phyloP scores from a whole-genome alignment of 2,888 invertebrate species.

The Schizotus pectinicornis region DNA sequence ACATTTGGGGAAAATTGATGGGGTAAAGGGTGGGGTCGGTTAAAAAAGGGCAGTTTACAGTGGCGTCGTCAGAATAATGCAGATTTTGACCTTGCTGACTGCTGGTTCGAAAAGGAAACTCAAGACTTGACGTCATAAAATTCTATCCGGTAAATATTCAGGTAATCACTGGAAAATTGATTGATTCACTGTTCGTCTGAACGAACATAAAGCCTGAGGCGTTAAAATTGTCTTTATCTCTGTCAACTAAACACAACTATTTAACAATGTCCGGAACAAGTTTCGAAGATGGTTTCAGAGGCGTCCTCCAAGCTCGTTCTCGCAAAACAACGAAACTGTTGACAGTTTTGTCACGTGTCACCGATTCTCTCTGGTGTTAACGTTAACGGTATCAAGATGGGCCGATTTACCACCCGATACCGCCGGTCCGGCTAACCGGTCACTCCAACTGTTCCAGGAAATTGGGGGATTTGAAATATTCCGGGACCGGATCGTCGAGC shows the following conservation, averaged over 20 bases:
- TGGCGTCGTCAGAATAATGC: constrained; percentile 51
- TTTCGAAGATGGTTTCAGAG: constrained; percentile 47
- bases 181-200: constrained; percentile 56
- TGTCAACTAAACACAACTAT: constrained; percentile 56
- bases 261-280: constrained; percentile 46
- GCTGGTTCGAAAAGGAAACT: constrained; percentile 55
- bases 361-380: constrained; percentile 54
- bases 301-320: constrained; percentile 51
- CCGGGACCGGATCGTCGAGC: constrained; percentile 98
- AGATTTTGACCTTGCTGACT: constrained; percentile 60
- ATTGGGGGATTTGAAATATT: constrained; percentile 99
- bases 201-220: constrained; percentile 56
- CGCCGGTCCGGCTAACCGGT: constrained; percentile 53
- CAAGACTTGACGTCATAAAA: constrained; percentile 55
- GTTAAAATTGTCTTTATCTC: constrained; percentile 48
- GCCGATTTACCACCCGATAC: constrained; percentile 39
- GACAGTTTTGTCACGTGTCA: constrained; percentile 55
- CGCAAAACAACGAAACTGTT: constrained; percentile 51
- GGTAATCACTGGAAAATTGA: constrained; percentile 58
- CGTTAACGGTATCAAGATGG: constrained; percentile 31
- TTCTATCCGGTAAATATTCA: constrained; percentile 55
- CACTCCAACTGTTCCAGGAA: constrained; percentile 98
- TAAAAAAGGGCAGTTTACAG: constrained; percentile 55
- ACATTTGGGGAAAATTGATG: constrained; percentile 2
- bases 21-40: neutral